Base-by-base conservation (phyloP, 2,113 vertebrate genomes). In the Microcebus tavaratra region DNA sequence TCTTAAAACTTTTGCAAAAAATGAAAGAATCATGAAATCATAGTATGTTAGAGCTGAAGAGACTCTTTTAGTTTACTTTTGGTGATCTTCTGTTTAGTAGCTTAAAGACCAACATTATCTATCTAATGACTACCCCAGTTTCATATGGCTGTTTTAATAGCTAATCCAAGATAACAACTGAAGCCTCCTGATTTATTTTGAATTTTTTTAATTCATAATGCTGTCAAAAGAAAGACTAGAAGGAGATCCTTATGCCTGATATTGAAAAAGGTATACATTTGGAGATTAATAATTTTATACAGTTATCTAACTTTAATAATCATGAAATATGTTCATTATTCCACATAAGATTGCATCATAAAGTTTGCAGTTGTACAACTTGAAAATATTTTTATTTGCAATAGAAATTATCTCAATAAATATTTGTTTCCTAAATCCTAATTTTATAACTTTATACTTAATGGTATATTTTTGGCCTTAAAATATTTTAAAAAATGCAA, bases 171-270 rank as follows among this genome's bases (percentile, higher is more conserved):
- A 63, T 83, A 84, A 95, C 36, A 88, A 72, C 31, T 85, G 92
- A 97, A 84, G 53, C 39, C 65, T 59, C 36, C 34, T 90, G 14
- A 86, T 85, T 75, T 80, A 73, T 87, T 94, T 91, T 90, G 34
- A 87, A 25, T 61, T 80, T 83, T 88, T 23, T 65, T 88, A 50
- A 59, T 89, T 50, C 27, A 68, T 90, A 23, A 34, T 88, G 18
- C 63, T 93, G 27, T 96, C 55, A 97, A 53, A 91, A 83, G 73
- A 87, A 89, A 86, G 21, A 72, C n/a, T 42, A 79, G 48, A 95
- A 13, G 45, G 14, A 91, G 17, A 29, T 65, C 23, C 88, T 84
- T 83, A 85, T 87, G 15, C 18, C 17, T 61, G 10, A 2, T 92
- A 23, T 92, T 94, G 39, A 79, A 68, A 79, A 89, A 85, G 39